Evolutionary conservation across 2,888 invertebrate species (phyloP).

Genomic region (Luffia ferchaultella): DNA sequence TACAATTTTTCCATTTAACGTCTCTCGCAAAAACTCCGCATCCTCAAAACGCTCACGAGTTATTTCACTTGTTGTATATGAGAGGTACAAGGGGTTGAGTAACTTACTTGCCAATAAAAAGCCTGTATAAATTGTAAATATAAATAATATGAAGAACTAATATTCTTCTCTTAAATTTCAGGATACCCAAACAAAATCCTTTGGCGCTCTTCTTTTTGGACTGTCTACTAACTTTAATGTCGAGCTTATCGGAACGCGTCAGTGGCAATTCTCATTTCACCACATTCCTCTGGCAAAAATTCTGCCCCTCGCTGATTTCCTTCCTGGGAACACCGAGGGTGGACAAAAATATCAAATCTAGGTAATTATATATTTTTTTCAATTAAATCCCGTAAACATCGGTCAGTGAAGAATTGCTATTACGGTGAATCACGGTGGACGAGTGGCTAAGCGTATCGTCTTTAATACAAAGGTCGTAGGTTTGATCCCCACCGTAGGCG

Average conservation of each 20-base stretch:
- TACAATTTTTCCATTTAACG: too few relatives aligned
- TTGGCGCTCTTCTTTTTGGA: constrained; percentile 82
- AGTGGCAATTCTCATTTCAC: constrained; percentile 87
- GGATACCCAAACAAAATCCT: constrained; percentile 69
- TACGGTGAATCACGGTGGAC: too few relatives aligned
- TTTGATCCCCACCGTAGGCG: too few relatives aligned
- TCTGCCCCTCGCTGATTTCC: constrained; percentile 88
- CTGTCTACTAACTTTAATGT: constrained; percentile 84
- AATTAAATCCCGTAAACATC: too few relatives aligned
- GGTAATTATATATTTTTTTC: constrained; percentile 39
- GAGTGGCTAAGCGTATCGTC: too few relatives aligned
- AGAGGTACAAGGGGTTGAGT: too few relatives aligned
- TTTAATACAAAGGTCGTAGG: too few relatives aligned
- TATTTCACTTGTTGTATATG: background rate
- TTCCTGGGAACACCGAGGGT: constrained; percentile 88
- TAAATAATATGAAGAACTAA: too few relatives aligned
- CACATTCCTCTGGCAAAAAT: constrained; percentile 90
- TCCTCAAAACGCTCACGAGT: background rate
- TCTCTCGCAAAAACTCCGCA: background rate
- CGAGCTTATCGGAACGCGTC: constrained; percentile 83
- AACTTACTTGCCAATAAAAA: too few relatives aligned
- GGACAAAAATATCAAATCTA: constrained; percentile 79
- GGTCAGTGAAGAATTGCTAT: too few relatives aligned
- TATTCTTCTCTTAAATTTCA: too few relatives aligned
- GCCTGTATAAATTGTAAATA: too few relatives aligned